A percentile compares a stretch with the other conserved stretches of the same genome.
Evolutionary conservation across 2,113 vertebrate species (phyloP).

Genomic region (Cacatua alba): DNA sequence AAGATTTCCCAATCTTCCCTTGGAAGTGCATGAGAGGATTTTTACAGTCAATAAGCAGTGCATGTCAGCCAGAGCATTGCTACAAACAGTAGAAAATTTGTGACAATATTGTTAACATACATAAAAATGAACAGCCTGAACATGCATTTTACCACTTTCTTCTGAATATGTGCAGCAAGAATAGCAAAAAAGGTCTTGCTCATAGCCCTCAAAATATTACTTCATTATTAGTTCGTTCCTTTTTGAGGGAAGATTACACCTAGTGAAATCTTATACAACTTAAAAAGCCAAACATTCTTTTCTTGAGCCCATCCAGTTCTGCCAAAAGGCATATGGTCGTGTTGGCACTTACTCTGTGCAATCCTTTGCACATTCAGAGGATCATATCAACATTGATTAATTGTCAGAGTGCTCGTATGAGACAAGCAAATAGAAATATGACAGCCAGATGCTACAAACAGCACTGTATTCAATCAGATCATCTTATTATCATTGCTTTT

Average conservation of each 20-base stretch:
- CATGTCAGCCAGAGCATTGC: background rate
- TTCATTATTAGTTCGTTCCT: background rate
- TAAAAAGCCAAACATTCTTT: background rate
- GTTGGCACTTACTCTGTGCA: background rate
- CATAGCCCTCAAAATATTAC: background rate
- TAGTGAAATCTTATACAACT: background rate
- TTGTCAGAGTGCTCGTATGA: fast-evolving
- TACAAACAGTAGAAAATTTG: background rate
- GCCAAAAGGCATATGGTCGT: background rate
- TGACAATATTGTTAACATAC: background rate
- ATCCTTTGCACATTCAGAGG: background rate
- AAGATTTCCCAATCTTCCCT: background rate
- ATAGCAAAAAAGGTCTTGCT: background rate
- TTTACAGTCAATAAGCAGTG: background rate
- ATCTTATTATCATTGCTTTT: background rate
- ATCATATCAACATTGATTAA: background rate
- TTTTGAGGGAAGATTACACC: background rate
- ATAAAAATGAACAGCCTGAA: background rate
- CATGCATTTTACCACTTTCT: background rate
- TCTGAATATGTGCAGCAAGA: background rate
- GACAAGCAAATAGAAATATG: background rate
- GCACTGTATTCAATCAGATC: background rate
- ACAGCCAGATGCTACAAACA: background rate
- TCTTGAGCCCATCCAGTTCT: background rate
- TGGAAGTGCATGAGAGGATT: background rate